Percentiles rank a stretch among this genome's conserved stretches.
phyloP scores from a whole-genome alignment of 2,888 invertebrate species.

The Volucella zonaria region DNA sequence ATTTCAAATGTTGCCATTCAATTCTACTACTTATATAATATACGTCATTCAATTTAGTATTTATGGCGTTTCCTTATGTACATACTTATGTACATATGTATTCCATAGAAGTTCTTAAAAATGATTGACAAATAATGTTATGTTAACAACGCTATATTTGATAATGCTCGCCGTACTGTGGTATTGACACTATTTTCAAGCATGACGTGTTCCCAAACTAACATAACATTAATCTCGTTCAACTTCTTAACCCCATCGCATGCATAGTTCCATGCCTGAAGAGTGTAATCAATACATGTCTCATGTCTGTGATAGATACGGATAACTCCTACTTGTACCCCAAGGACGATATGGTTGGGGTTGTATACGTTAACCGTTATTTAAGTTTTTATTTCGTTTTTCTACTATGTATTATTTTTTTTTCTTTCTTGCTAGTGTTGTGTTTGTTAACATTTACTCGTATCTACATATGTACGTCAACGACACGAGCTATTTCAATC shows the following conservation, averaged over 20 bases:
- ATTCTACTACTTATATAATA: no score
- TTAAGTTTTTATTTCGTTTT: conserved; percentile 16
- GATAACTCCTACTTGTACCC: conserved; percentile 50
- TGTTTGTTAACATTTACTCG: conserved; percentile 27
- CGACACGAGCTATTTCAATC: conserved; percentile 67
- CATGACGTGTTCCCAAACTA: conserved; percentile 62
- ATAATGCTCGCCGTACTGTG: conserved; percentile 36
- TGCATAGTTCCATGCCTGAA: conserved; percentile 41
- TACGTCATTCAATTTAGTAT: no score
- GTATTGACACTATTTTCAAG: conserved; percentile 66
- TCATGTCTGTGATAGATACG: conserved; percentile 67
- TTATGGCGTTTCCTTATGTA: no score
- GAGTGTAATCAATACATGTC: conserved; percentile 71
- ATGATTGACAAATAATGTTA: conserved; percentile 37
- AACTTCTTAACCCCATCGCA: conserved; percentile 63
- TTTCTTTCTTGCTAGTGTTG: background rate
- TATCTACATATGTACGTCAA: conserved; percentile 52
- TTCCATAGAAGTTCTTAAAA: conserved; percentile 2
- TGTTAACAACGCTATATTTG: conserved; percentile 51
- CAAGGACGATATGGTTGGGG: conserved; percentile 49
- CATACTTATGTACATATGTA: conserved; percentile 1
- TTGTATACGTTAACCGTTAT: conserved; percentile 32
- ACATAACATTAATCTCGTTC: conserved; percentile 67
- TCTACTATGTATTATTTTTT: conserved; percentile 12
- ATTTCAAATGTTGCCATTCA: no score